Base-by-base conservation (phyloP, 2,888 invertebrate genomes). In the Diploptera punctata region DNA sequence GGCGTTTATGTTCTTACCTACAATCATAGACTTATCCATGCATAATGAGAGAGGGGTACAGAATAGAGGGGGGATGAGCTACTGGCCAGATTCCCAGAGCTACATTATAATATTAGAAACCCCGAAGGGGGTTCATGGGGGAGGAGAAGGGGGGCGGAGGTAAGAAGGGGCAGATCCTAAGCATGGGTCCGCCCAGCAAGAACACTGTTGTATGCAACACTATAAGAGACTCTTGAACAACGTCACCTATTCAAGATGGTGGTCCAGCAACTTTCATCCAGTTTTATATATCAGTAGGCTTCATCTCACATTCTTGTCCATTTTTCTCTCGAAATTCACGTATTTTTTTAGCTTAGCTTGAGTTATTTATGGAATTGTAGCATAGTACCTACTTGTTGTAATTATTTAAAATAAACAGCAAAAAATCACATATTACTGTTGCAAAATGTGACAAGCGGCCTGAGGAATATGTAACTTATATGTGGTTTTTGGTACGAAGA, bases 41-140 rank as follows among this genome's bases (percentile, higher is more conserved):
- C 57, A 57, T 57, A 57, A 57, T 57, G 57, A 57, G 57, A n/a
- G 2, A 13, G 24, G 31, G 13, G 4, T 21, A 29, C 57, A 2
- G n/a, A 13, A 21, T 7, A 24, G 57, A 24, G 5, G 26, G 57
- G 26, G 18, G 68, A 26, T 47, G 31, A 60, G 69, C 69, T 69
- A 61, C 47, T 61, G 69, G 61, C 61, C 61, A 60, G 69, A 69
- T 69, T 69, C 69, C 29, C 69, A 65, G 65, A 47, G 65, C 65
- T 60, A 69, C 69, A 69, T 69, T 69, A 69, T 61, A 69, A 69
- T 69, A 69, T 69, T 69, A 69, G 61, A 60, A 60, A 29, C 61
- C 69, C 69, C 44, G 44, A 29, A 26, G 65, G 65, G 61, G 65
- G 54, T 26, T 54, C 24, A 54, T 54, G 65, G 44, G 62, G 65